Evolutionary conservation across 2,888 invertebrate species (phyloP), one percentile per base, ranked within the genome.

Genomic region (Paralinhomoeus sp.): DNA sequence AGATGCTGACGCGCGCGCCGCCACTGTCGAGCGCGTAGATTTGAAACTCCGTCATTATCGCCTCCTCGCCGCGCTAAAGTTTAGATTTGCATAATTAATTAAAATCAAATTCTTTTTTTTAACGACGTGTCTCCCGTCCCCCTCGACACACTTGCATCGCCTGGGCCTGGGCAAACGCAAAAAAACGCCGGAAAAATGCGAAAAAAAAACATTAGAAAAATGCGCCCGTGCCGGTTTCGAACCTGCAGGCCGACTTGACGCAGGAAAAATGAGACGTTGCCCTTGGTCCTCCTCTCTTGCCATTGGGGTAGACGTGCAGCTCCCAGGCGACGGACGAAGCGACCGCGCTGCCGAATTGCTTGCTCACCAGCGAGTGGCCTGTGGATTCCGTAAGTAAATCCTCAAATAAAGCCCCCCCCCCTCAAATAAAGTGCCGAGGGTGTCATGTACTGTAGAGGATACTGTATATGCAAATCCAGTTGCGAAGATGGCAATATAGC

Each of bases 21-120:
- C 48, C 50, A 2, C 45, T 46, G 40, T 58, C 54, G 1, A 54
- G 43, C 17, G 54, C 52, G 47, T 57, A 57, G 13, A 58, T 58
- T 54, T 58, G 56, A 36, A 58, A 58, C 37, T 58, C 58, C n/a
- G 57, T 55, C 55, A 57, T 54, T 12, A 57, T 54, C 1, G 57
- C 55, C 40, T 57, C 57, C 24, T 56, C 56, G 13, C 53, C 54
- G 9, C 56, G 47, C 51, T 55, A 47, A 41, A 55, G 47, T 22
- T 3, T n/a, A 35, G 35, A 35, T 35, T 5, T 15, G 7, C 20
- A 21, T 36, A 36, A 36, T 15, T 15, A 36, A 36, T 7, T 7
- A 17, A 12, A 36, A 7, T 12, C 5, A 36, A 36, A 15, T 18
- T 7, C 7, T 15, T 17, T 15, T 36, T 17, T 36, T n/a, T 36